Percentiles rank a stretch among this genome's conserved stretches.
These are phyloP conservation scores for Takifugu flavidus DNA, from an alignment of 2,113 vertebrate genomes.

Conservation along the genomic window DNA sequence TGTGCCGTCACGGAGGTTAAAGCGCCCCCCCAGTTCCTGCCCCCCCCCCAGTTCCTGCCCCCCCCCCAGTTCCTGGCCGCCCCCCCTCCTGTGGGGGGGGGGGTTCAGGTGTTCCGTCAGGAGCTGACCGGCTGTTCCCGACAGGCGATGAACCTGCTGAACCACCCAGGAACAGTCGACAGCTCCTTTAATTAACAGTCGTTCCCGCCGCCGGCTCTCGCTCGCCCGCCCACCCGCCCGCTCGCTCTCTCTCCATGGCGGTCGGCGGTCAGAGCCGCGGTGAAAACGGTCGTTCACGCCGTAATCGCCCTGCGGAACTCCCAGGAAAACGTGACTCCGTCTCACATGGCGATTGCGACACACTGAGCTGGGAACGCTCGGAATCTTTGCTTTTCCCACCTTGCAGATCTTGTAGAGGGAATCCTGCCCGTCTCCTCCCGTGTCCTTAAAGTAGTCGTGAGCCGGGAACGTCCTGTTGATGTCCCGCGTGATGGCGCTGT, in stretches of 20 bases:
- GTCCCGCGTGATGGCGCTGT: conserved; percentile 97
- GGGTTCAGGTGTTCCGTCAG: conserved; percentile 11
- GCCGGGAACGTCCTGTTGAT: conserved; percentile 98
- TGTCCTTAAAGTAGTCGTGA: conserved; percentile 99
- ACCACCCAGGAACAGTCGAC: conserved; percentile 32
- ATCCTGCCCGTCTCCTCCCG: conserved; percentile 96
- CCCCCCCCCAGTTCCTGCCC: too few relatives aligned
- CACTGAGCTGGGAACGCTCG: not conserved
- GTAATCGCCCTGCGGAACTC: conserved; percentile 5
- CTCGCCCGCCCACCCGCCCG: not conserved
- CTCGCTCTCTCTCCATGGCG: conserved; percentile 18
- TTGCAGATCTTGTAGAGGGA: conserved; percentile 99
- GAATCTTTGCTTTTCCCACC: conserved; percentile 65
- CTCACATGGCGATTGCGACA: conserved; percentile 9
- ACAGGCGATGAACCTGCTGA: conserved; percentile 43
- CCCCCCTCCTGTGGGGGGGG: not conserved
- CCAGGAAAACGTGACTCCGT: conserved; percentile 10
- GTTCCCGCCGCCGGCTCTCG: not conserved
- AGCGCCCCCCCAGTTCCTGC: too few relatives aligned
- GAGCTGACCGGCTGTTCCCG: conserved; percentile 18
- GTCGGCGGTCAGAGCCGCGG: conserved; percentile 13
- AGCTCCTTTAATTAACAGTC: conserved; percentile 46
- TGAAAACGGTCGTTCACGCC: conserved; percentile 18
- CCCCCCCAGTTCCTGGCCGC: too few relatives aligned
- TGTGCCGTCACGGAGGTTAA: not conserved